Conservation (phyloP, 1,140 invertebrate genomes). For the Caenorhabditis brenneri region DNA sequence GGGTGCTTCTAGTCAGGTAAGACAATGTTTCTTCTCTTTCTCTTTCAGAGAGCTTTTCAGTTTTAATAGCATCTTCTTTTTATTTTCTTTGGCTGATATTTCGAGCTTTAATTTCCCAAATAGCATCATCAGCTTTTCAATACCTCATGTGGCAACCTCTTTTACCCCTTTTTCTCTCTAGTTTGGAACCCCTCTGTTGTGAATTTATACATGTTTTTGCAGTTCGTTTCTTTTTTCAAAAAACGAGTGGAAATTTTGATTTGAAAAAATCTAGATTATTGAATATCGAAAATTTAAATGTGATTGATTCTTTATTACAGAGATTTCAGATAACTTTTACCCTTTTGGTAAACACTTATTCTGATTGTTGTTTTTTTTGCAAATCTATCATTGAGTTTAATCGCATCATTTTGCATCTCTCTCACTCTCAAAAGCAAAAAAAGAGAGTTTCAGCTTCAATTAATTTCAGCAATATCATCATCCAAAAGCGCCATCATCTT, state of each 20-base stretch:
- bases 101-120: too few species aligned
- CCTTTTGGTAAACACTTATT: too few species aligned
- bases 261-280: background rate
- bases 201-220: background rate
- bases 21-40: background rate
- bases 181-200: background rate
- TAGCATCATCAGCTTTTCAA: background rate
- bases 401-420: background rate
- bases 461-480: conserved; percentile 13
- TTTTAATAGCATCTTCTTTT: background rate
- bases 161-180: background rate
- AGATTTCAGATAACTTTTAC: too few species aligned
- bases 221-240: background rate
- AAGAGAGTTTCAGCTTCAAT: background rate
- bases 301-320: too few species aligned
- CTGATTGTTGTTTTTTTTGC: too few species aligned
- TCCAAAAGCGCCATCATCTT: background rate
- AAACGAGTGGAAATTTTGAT: background rate
- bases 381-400: conserved; percentile 1
- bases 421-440: background rate
- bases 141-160: background rate
- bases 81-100: background rate
- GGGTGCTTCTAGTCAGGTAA: conserved; percentile 40
- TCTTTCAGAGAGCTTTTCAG: background rate
- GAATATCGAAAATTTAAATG: background rate